Percentiles rank a stretch among this genome's conserved stretches.
Evolutionary conservation across 2,888 invertebrate genomes (phyloP).

Genomic region (Campoplex capitator): DNA sequence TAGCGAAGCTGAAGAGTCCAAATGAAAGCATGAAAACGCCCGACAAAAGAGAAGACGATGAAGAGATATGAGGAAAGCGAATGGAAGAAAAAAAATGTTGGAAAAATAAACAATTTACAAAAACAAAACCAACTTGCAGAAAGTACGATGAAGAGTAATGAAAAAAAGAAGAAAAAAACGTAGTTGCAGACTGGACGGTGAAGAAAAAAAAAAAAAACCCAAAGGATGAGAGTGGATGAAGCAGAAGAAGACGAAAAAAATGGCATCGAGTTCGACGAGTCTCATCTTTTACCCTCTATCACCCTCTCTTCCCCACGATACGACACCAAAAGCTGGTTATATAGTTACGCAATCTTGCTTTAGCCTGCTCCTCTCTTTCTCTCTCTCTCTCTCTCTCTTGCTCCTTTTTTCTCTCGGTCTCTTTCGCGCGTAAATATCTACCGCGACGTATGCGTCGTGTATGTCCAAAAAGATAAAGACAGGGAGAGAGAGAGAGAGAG

Average conservation of each 20-base stretch:
- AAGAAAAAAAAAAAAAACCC: constrained; percentile 46
- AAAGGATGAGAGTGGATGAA: constrained; percentile 26
- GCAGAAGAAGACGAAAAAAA: not conserved
- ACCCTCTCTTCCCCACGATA: constrained; percentile 33
- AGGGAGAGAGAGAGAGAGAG: constrained; percentile 36
- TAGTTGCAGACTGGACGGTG: not conserved
- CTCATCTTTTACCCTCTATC: constrained; percentile 45
- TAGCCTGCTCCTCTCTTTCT: constrained; percentile 32
- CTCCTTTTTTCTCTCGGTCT: constrained; percentile 22
- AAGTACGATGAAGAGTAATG: constrained; percentile 16
- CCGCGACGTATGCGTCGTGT: constrained; percentile 42
- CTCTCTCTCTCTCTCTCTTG: constrained; percentile 31
- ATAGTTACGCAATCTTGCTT: constrained; percentile 69
- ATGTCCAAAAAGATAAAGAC: constrained; percentile 45
- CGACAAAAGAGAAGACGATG: constrained; percentile 21
- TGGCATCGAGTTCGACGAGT: constrained; percentile 54
- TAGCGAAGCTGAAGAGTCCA: constrained; percentile 27
- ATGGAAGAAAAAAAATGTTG: constrained; percentile 1
- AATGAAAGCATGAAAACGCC: constrained; percentile 46
- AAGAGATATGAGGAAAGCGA: constrained; percentile 7
- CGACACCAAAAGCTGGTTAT: constrained; percentile 70
- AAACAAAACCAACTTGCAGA: constrained; percentile 9
- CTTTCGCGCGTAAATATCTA: constrained; percentile 39
- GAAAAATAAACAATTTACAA: not conserved
- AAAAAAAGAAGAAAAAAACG: not conserved